phyloP scores from a whole-genome alignment of 2,113 vertebrate genomes.

The Oxyura jamaicensis region DNA sequence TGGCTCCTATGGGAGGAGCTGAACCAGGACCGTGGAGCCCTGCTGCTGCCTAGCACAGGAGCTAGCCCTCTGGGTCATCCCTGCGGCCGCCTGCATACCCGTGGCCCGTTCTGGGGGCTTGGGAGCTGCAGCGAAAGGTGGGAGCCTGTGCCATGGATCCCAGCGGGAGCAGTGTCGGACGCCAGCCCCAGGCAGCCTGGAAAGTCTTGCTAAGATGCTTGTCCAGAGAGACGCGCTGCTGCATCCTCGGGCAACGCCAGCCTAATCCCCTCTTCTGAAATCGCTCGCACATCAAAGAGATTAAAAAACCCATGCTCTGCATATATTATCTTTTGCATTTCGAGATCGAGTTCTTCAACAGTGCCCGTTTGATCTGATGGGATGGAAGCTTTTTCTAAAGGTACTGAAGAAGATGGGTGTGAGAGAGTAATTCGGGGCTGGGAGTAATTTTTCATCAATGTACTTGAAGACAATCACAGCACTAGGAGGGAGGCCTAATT shows the following conservation, averaged over 20 bases:
- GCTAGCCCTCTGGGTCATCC: background rate
- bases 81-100: background rate
- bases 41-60: background rate
- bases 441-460: constrained; percentile 56
- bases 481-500: constrained; percentile 69
- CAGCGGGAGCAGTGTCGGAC: background rate
- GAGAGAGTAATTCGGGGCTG: constrained; percentile 26
- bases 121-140: background rate
- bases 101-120: background rate
- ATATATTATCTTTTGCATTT: background rate
- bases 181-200: background rate
- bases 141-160: background rate
- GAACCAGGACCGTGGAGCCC: background rate
- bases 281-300: background rate
- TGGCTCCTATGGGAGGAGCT: background rate
- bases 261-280: background rate
- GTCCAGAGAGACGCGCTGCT: background rate
- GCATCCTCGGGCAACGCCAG: background rate
- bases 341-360: background rate
- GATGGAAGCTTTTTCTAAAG: background rate
- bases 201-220: background rate
- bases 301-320: background rate
- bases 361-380: background rate
- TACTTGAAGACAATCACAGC: constrained; percentile 67
- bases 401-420: constrained; percentile 17